Evolutionary conservation across 2,797 vertebrate genomes (phyloP).

Genomic region (Nannoperca obscura): DNA sequence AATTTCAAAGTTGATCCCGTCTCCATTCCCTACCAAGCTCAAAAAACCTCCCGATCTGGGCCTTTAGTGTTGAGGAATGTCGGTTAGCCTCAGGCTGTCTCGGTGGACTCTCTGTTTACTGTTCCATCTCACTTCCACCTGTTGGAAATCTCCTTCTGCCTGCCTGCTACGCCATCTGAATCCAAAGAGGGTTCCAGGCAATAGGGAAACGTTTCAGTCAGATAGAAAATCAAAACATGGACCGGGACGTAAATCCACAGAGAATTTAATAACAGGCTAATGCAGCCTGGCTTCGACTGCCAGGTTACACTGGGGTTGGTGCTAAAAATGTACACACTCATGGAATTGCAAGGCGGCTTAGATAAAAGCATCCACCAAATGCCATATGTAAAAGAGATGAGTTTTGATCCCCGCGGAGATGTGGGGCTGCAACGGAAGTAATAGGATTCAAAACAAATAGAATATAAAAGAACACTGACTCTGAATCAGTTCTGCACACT

Average conservation of each 20-base stretch:
- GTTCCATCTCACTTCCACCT: constrained; percentile 70
- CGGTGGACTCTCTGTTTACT: constrained; percentile 50
- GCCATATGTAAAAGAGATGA: constrained; percentile 16
- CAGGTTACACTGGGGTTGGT: constrained; percentile 15
- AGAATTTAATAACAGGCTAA: constrained; percentile 18
- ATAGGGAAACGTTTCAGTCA: constrained; percentile 27
- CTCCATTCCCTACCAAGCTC: constrained; percentile 28
- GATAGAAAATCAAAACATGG: constrained; percentile 30
- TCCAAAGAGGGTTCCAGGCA: constrained; percentile 42
- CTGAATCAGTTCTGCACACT: not conserved
- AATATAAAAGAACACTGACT: constrained; percentile 6
- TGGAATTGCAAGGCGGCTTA: constrained; percentile 33
- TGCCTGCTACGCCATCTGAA: constrained; percentile 31
- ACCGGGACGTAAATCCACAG: not conserved
- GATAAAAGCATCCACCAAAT: constrained; percentile 35
- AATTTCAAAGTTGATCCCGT: constrained; percentile 35
- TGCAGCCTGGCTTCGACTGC: constrained; percentile 16
- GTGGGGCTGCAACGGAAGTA: not conserved
- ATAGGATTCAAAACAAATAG: constrained; percentile 23
- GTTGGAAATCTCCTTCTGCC: constrained; percentile 52
- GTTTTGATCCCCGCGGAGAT: constrained; percentile 28
- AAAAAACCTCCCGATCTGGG: constrained; percentile 24
- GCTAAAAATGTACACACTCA: constrained; percentile 13
- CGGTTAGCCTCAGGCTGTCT: constrained; percentile 51
- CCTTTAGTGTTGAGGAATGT: constrained; percentile 56